Percentiles rank a stretch among this genome's conserved stretches.
Conservation (phyloP, 2,113 vertebrate genomes). For the Caracal caracal region DNA sequence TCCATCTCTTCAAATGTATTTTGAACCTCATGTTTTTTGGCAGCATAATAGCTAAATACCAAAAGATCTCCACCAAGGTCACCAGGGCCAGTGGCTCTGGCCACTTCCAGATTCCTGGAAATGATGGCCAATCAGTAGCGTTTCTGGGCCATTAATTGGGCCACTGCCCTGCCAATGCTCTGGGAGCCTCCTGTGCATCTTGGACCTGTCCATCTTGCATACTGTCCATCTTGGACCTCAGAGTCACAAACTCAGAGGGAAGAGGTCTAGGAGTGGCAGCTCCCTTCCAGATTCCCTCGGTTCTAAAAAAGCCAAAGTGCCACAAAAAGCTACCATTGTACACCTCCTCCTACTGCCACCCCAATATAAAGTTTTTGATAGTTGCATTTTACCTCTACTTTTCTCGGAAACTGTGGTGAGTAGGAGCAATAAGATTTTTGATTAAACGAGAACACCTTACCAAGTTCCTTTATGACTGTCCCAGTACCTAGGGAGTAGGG, state of each 20-base stretch:
- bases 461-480: background rate
- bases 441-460: background rate
- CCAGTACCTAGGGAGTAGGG: background rate
- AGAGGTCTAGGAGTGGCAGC: background rate
- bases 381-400: background rate
- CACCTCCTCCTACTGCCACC: background rate
- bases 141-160: constrained; percentile 87
- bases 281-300: background rate
- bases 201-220: constrained; percentile 78
- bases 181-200: constrained; percentile 88
- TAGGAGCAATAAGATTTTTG: background rate
- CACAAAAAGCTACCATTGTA: background rate
- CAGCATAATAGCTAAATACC: constrained; percentile 91
- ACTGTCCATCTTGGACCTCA: constrained; percentile 51
- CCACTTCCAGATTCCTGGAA: constrained; percentile 86
- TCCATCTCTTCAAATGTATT: constrained; percentile 88
- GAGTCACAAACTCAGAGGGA: background rate
- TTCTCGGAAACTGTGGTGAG: background rate
- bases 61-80: constrained; percentile 90
- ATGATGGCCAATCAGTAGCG: constrained; percentile 90
- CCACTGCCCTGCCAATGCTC: constrained; percentile 91
- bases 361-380: background rate
- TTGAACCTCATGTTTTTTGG: constrained; percentile 89
- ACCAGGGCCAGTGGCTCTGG: constrained; percentile 76
- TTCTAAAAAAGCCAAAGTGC: background rate